A percentile compares a stretch with the other conserved stretches of the same genome.
These are phyloP conservation scores for Orycteropus afer DNA, from an alignment of 2,113 vertebrate genomes.

Conservation along the genomic window DNA sequence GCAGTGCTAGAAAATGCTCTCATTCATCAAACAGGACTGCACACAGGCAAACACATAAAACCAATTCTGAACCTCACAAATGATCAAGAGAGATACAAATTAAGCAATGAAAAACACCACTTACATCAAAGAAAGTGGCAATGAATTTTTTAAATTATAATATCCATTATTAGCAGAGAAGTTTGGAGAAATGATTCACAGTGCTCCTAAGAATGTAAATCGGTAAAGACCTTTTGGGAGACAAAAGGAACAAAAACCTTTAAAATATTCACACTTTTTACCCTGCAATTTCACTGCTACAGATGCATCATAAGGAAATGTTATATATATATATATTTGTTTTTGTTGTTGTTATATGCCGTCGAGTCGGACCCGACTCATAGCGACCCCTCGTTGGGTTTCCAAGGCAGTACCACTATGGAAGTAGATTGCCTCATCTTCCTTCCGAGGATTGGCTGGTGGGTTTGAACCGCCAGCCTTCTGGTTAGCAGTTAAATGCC, in stretches of 20 bases:
- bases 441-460: no score
- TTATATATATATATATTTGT: neutral
- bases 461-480: no score
- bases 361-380: no score
- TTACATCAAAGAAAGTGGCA: neutral
- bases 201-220: neutral
- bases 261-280: neutral
- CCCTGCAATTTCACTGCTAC: neutral
- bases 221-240: neutral
- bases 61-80: neutral
- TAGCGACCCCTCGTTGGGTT: no score
- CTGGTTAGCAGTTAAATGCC: no score
- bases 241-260: neutral
- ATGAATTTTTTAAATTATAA: neutral
- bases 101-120: neutral
- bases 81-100: neutral
- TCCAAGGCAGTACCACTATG: no score
- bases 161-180: neutral
- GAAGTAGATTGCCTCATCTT: no score
- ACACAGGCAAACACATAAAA: neutral
- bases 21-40: neutral
- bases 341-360: no score
- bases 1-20: neutral
- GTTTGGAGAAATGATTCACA: neutral
- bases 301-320: neutral